A percentile compares a stretch with the other conserved stretches of the same genome.
These are phyloP conservation scores for Grammomys dolichurus DNA, from an alignment of 2,113 vertebrate species.

Conservation along the genomic window DNA sequence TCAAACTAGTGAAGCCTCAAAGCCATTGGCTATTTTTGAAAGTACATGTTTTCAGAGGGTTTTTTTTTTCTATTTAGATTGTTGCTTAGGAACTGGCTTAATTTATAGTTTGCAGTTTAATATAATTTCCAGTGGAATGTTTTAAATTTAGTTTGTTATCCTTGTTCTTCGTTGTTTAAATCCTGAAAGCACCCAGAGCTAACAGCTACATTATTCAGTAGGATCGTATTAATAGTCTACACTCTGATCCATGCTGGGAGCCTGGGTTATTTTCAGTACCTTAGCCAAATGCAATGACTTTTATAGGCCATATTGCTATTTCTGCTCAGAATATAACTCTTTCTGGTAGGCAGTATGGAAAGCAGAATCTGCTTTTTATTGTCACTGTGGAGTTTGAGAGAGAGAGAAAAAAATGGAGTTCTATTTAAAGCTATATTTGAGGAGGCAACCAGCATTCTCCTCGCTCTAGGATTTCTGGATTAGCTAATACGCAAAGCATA, in stretches of 20 bases:
- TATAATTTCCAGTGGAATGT: conserved; percentile 70
- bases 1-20: conserved; percentile 38
- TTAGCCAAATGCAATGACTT: conserved; percentile 72
- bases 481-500: conserved; percentile 63
- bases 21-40: conserved; percentile 79
- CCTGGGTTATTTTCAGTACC: conserved; percentile 71
- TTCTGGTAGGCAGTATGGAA: conserved; percentile 70
- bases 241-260: conserved; percentile 48
- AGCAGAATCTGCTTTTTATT: conserved; percentile 68
- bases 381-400: conserved; percentile 75
- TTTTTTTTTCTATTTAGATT: conserved; percentile 77
- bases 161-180: conserved; percentile 72
- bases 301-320: conserved; percentile 74
- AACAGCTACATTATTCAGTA: conserved; percentile 65
- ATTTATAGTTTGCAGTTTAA: conserved; percentile 83
- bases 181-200: conserved; percentile 63
- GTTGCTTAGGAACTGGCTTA: conserved; percentile 82
- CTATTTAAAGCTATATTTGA: conserved; percentile 72
- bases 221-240: conserved; percentile 67
- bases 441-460: conserved; percentile 68
- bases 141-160: conserved; percentile 77
- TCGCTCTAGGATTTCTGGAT: conserved; percentile 71
- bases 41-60: conserved; percentile 67
- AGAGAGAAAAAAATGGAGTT: conserved; percentile 63
- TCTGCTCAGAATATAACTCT: conserved; percentile 66